Evolutionary conservation across 1,140 invertebrate genomes (phyloP).

Genomic region (Pseudomyrmex concolor): DNA sequence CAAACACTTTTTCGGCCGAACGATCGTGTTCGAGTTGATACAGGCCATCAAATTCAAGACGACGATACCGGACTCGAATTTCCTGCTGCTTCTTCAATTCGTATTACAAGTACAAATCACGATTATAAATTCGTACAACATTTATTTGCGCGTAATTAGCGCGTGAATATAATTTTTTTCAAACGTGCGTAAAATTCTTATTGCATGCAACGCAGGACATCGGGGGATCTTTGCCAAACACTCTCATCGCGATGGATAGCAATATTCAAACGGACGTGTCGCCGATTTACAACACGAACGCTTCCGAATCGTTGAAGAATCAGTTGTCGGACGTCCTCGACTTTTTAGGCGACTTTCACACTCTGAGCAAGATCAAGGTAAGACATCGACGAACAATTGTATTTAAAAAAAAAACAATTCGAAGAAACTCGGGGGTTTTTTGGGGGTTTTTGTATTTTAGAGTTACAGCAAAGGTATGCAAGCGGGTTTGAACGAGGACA

Average conservation of each 20-base stretch:
- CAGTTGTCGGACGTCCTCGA: constrained; percentile 97
- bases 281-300: constrained; percentile 91
- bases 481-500: constrained; percentile 96
- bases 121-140: constrained; percentile 6
- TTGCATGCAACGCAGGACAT: constrained; percentile 87
- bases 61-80: constrained; percentile 96
- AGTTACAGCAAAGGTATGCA: constrained; percentile 92
- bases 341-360: constrained; percentile 98
- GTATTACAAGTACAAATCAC: constrained; percentile 89
- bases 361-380: constrained; percentile 98
- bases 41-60: constrained; percentile 98
- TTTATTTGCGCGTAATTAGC: background rate
- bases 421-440: background rate
- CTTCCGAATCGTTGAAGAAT: constrained; percentile 96
- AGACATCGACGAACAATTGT: background rate
- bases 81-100: constrained; percentile 95
- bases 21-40: constrained; percentile 96
- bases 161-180: too few species aligned
- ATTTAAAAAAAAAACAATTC: too few species aligned
- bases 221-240: constrained; percentile 90
- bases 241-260: constrained; percentile 85
- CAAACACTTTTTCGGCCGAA: constrained; percentile 95
- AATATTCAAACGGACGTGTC: constrained; percentile 85
- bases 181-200: constrained; percentile 8
- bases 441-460: constrained; percentile 84